A percentile compares a stretch with the other conserved stretches of the same genome.
Evolutionary conservation across 1,140 invertebrate genomes (phyloP).

Genomic region (Dendroctonus valens): DNA sequence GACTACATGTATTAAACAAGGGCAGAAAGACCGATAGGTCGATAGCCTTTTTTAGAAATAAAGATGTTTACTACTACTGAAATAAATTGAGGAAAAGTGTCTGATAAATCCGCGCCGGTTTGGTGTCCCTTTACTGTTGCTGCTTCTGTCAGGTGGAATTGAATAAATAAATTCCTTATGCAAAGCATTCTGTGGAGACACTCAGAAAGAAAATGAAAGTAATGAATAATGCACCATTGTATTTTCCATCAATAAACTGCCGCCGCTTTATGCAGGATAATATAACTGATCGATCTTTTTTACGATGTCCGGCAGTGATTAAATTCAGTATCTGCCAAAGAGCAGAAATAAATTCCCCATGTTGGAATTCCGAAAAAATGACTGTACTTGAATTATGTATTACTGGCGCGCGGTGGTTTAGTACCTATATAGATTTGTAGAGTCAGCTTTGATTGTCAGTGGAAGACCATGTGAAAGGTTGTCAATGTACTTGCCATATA

Average conservation of each 20-base stretch:
- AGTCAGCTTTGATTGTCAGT: no score
- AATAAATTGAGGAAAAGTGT: no score
- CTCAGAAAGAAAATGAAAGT: constrained; percentile 13
- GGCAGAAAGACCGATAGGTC: no score
- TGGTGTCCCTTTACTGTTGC: background rate
- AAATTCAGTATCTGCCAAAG: constrained; percentile 15
- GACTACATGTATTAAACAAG: no score
- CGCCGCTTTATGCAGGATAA: constrained; percentile 9
- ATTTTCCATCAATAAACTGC: constrained; percentile 13
- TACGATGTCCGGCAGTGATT: constrained; percentile 20
- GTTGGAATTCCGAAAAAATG: constrained; percentile 1
- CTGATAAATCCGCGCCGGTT: no score
- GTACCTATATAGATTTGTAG: no score
- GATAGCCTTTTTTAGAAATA: no score
- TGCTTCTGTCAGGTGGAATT: background rate
- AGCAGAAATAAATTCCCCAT: constrained; percentile 1
- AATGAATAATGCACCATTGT: constrained; percentile 20
- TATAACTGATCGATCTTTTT: constrained; percentile 18
- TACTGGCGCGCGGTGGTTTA: background rate
- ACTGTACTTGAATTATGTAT: constrained; percentile 3
- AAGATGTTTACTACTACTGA: no score
- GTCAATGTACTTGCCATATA: no score
- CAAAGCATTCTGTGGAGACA: constrained; percentile 10
- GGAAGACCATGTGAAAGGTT: no score
- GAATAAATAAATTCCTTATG: constrained; percentile 7